Base-by-base conservation (phyloP, 2,113 vertebrate species). In the Apaloderma vittatum region DNA sequence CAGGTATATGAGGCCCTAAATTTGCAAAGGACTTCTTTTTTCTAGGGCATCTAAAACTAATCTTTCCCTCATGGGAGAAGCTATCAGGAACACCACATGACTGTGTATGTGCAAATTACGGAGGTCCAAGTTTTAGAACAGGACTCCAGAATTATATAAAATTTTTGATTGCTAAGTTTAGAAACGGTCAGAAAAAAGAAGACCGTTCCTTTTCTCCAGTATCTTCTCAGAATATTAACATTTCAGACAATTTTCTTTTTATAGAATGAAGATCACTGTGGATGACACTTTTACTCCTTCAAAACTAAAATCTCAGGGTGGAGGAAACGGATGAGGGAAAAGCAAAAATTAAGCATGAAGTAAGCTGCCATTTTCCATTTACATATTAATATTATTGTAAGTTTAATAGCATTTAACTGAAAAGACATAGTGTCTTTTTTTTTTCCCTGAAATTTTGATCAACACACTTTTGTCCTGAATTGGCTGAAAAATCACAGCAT, bases 161-260 rank as follows among this genome's bases (percentile, higher is more conserved):
- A 95, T 75, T 95, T 96, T 67, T 15, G 77, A 74, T 65, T 90
- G 43, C 51, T 80, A 19, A 85, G 71, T 94, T 97, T 96, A 94
- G 92, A 97, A 97, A 94, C 81, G 84, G 86, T 96, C 94, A 96
- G 91, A 94, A 77, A 95, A 81, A 87, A 97, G 97, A 96, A 97
- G 97, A 97, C 81, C 87, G 88, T 59, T 92, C 80, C 93, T 97
- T 94, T 97, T 98, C 97, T 97, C 89, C 87, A 77, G 55, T 95
- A 92, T 95, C 91, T 88, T 97, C 83, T 77, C 93, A 97, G 94
- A 93, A 95, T 97, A 92, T 92, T 91, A 90, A 78, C 91, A 86
- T 91, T 96, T 94, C 91, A 90, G 93, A 93, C 86, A 96, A 97
- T 97, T 98, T 97, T 94, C 95, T 97, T 65, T 86, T 72, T 51